phyloP scores from a whole-genome alignment of 2,113 vertebrate species.

The Motacilla tschutschensis region DNA sequence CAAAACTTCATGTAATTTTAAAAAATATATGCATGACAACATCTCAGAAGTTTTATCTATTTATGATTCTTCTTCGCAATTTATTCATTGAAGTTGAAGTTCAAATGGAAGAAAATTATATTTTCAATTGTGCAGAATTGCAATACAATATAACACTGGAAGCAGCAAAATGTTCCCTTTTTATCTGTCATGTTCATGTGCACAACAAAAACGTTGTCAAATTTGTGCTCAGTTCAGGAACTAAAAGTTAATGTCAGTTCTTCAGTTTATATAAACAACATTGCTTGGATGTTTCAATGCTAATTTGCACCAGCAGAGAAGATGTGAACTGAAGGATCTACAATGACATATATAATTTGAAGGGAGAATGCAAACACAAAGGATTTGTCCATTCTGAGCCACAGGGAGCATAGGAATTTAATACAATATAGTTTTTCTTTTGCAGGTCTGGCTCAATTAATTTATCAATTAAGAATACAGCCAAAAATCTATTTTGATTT shows the following conservation, averaged over 20 bases:
- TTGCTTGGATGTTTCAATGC: not conserved
- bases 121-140: not conserved
- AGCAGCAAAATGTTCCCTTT: not conserved
- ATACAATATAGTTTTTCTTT: not conserved
- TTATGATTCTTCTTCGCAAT: not conserved
- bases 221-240: not conserved
- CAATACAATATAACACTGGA: not conserved
- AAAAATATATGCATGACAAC: not conserved
- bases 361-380: not conserved
- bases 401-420: not conserved
- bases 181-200: not conserved
- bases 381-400: not conserved
- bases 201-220: not conserved
- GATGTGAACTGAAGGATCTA: not conserved
- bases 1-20: not conserved
- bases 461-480: not conserved
- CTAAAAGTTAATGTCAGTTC: not conserved
- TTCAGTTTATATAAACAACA: not conserved
- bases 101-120: not conserved
- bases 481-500: not conserved
- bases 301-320: not conserved
- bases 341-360: not conserved
- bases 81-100: not conserved
- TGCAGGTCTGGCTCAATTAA: not conserved
- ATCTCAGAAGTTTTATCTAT: not conserved